These are phyloP conservation scores for Baryphthengus martii DNA, from an alignment of 2,113 vertebrate genomes.

Conservation along the genomic window DNA sequence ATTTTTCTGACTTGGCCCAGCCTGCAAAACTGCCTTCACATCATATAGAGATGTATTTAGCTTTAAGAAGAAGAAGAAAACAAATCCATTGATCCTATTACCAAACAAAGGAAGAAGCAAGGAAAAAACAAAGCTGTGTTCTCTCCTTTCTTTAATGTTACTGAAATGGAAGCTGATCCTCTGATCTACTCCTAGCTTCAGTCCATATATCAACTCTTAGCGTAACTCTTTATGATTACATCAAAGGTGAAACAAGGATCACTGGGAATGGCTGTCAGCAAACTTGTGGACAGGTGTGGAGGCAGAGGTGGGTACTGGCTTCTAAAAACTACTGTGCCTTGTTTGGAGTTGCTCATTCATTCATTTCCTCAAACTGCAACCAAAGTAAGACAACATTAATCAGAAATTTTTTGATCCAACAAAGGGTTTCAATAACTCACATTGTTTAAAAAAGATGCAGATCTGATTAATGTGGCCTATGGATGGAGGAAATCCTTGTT, in stretches of 20 bases:
- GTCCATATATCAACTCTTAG: background rate
- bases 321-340: background rate
- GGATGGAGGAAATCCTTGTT: background rate
- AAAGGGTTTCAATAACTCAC: background rate
- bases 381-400: background rate
- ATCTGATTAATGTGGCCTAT: background rate
- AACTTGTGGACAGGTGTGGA: background rate
- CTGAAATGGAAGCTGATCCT: background rate
- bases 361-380: background rate
- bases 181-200: background rate
- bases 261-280: background rate
- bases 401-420: background rate
- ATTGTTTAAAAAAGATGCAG: background rate
- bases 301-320: background rate
- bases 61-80: background rate
- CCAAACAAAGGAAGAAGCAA: background rate
- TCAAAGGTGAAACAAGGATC: background rate
- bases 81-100: background rate
- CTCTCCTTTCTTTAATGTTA: background rate
- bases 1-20: background rate
- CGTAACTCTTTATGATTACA: background rate
- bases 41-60: background rate
- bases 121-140: background rate
- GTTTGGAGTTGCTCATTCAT: background rate
- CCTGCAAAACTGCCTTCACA: background rate